Evolutionary conservation across 2,888 invertebrate species (phyloP), one percentile per base, ranked within the genome.

Genomic region (Margaritifera margaritifera): DNA sequence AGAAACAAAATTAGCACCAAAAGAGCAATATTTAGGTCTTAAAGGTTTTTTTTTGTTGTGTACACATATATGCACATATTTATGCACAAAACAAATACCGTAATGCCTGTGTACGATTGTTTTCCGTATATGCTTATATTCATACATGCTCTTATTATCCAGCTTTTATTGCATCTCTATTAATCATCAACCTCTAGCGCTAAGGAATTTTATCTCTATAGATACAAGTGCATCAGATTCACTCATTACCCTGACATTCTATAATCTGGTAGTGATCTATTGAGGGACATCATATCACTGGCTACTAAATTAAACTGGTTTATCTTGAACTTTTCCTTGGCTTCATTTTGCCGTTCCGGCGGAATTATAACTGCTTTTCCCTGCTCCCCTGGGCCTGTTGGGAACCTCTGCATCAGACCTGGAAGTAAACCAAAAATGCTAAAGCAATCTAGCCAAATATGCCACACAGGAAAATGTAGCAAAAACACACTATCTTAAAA

Each of bases 241-340:
- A 42, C 15, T 42, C 42, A 15, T 62, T 91, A 97, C 95, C 95
- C 95, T 78, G 95, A 94, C 88, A 97, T 87, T 63, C 99, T 92
- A 78, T 98, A 96, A 91, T 99, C 99, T 42, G 95, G 94, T 68
- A 99, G 92, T 11, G 97, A 96, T 85, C 99, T 92, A 92, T 99
- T 99, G 75, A 99, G 91, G 74, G 98, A 96, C 87, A 99, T 98
- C 94, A 96, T 95, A 90, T 99, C 98, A 90, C 97, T 98, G 80
- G 99, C 99, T 90, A 98, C 92, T 82, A 99, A 92, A 91, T 99
- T 99, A 92, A 99, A 99, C 92, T 99, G 99, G 92, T 99, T 99
- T 87, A 98, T 93, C 90, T 97, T 96, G 91, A 99, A 99, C 89
- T 96, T 95, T 86, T 98, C 97, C 91, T 97, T 94, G 93, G 97